Percentiles rank a stretch among this genome's conserved stretches.
Evolutionary conservation across 2,113 vertebrate species (phyloP).

Genomic region (Daubentonia madagascariensis): DNA sequence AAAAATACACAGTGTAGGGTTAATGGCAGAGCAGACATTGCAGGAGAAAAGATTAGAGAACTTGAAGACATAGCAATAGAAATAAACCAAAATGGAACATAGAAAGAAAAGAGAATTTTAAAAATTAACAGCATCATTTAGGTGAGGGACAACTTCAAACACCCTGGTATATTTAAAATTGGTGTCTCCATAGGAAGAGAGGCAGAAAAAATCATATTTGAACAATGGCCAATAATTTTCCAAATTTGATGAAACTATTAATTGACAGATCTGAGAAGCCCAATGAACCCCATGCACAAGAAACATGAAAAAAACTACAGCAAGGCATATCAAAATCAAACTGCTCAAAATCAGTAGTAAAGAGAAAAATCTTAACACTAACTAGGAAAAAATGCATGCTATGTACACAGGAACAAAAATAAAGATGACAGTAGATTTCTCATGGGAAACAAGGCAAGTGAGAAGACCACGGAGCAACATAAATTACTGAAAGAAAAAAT

Average conservation of each 20-base stretch:
- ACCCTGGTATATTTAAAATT: background rate
- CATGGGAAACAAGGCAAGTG: background rate
- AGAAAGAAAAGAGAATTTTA: background rate
- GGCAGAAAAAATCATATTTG: background rate
- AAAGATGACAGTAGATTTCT: background rate
- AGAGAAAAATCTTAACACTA: background rate
- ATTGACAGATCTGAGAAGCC: background rate
- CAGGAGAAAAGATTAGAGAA: conserved; percentile 5
- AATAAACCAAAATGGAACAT: background rate
- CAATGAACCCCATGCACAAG: background rate
- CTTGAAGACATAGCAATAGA: background rate
- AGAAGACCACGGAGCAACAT: background rate
- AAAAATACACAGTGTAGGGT: background rate
- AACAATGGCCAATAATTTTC: background rate
- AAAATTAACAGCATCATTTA: background rate
- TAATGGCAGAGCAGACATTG: background rate
- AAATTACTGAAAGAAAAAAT: background rate
- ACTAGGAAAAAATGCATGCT: background rate
- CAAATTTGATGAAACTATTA: background rate
- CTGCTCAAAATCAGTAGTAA: background rate
- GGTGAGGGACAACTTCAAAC: background rate
- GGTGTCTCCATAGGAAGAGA: background rate
- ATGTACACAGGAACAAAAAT: background rate
- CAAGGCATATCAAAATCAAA: background rate
- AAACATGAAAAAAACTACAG: background rate